Base-by-base conservation (phyloP, 1,140 invertebrate species). In the Tetraneura akinire region DNA sequence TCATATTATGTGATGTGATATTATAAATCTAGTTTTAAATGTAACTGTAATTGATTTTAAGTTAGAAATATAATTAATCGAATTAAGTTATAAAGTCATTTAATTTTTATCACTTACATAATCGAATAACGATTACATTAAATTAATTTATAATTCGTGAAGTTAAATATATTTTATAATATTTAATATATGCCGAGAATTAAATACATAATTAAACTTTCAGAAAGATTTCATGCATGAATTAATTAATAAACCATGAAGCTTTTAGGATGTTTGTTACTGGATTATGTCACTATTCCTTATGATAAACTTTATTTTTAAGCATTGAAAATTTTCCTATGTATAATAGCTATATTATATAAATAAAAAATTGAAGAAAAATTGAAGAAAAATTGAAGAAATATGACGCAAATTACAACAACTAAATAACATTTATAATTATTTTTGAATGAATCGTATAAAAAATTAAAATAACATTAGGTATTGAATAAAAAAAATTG, bases 61-160 rank as follows among this genome's bases (percentile, higher is more conserved):
- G 21, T 66, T 42, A 42, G 42, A 42, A 42, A n/a, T 64, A 37
- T 10, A n/a, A 18, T 37, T 18, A 9, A 23, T 16, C n/a, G 13
- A 42, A 37, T 37, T n/a, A 66, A 13, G 32, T 42, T 21, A 3
- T 13, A 18, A 21, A 64, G 62, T 37, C 37, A 37, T 29, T 42
- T 66, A 13, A 32, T 66, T 66, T 21, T 66, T 66, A 9, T 32
- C 32, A 13, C 29, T 18, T 64, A 37, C 18, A 37, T 64, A 66
- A 66, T 66, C 32, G 18, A 66, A 4, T 10, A 37, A 42, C 37
- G 62, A 66, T 66, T 37, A 66, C 32, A 66, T 66, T 66, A 42
- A 66, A 66, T 42, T 18, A 66, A 37, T 66, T 66, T 29, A 21
- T 66, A 66, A 66, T 66, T 16, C 16, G n/a, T 42, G 26, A 42